Conservation (phyloP, 2,797 vertebrate species). For the Neoniphon sammara region DNA sequence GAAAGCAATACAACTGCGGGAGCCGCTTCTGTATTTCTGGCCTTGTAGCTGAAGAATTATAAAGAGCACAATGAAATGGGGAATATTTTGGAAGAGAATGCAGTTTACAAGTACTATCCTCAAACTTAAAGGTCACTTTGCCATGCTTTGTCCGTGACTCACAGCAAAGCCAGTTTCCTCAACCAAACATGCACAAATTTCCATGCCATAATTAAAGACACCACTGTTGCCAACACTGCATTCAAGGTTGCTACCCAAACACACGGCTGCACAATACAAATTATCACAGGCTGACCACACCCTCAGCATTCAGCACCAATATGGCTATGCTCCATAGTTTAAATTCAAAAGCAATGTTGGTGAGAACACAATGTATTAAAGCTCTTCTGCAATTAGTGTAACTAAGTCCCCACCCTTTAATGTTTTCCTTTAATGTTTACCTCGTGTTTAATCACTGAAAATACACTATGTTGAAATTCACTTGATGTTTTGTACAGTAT, state of each 20-base stretch:
- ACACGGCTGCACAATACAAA: not conserved
- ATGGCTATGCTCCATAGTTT: not conserved
- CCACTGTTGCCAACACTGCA: not conserved
- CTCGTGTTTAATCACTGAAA: conserved; percentile 7
- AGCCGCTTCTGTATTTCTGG: conserved; percentile 7
- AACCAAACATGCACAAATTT: not conserved
- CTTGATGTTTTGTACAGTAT: not conserved
- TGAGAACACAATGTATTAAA: not conserved
- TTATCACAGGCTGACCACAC: conserved; percentile 5
- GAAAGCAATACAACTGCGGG: conserved; percentile 10
- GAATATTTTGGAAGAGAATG: not conserved
- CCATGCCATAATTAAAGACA: not conserved
- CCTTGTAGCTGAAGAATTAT: conserved; percentile 8
- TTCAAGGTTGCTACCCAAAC: not conserved
- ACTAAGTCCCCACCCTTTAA: not conserved
- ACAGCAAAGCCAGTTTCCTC: conserved; percentile 20
- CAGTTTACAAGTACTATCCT: conserved; percentile 6
- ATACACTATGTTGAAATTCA: conserved; percentile 6
- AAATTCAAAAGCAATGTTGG: not conserved
- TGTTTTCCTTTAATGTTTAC: not conserved
- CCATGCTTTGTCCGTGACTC: not conserved
- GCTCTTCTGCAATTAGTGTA: not conserved
- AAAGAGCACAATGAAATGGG: not conserved
- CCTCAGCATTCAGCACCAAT: conserved; percentile 5
- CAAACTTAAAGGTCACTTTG: not conserved